Evolutionary conservation across 2,113 vertebrate genomes (phyloP).

Genomic region (Sapayoa aenigma): DNA sequence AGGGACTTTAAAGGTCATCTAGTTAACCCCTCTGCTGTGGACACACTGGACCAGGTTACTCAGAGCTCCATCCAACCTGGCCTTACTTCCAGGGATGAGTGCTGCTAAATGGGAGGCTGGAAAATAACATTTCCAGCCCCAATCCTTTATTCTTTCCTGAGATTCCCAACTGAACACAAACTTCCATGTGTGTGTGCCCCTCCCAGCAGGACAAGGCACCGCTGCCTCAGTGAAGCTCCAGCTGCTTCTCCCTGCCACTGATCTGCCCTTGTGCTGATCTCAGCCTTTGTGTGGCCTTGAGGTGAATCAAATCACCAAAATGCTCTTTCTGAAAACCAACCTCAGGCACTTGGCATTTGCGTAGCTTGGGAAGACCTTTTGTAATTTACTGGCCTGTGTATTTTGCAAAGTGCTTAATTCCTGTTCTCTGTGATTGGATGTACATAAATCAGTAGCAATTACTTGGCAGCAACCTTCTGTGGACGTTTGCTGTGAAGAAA

Average conservation of each 20-base stretch:
- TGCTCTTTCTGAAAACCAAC: neutral
- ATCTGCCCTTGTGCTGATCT: neutral
- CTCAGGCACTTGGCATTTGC: neutral
- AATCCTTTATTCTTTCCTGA: neutral
- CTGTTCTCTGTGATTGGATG: neutral
- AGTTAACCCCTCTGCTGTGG: neutral
- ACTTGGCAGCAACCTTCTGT: neutral
- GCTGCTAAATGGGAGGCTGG: neutral
- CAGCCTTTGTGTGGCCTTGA: fast-evolving
- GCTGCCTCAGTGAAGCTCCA: neutral
- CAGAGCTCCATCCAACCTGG: neutral
- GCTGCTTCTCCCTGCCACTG: neutral
- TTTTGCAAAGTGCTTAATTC: conserved; percentile 3
- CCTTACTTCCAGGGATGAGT: neutral
- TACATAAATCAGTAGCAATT: conserved; percentile 28
- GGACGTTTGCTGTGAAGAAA: neutral
- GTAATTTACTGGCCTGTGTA: neutral
- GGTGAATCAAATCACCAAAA: neutral
- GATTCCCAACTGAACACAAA: neutral
- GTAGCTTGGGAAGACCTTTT: neutral
- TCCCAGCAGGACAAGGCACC: fast-evolving
- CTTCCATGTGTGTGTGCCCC: neutral
- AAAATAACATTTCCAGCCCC: neutral
- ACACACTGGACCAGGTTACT: neutral
- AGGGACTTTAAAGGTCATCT: neutral